Percentiles rank a stretch among this genome's conserved stretches.
phyloP scores from a whole-genome alignment of 2,113 vertebrate genomes.

The Cyprichromis sp. region DNA sequence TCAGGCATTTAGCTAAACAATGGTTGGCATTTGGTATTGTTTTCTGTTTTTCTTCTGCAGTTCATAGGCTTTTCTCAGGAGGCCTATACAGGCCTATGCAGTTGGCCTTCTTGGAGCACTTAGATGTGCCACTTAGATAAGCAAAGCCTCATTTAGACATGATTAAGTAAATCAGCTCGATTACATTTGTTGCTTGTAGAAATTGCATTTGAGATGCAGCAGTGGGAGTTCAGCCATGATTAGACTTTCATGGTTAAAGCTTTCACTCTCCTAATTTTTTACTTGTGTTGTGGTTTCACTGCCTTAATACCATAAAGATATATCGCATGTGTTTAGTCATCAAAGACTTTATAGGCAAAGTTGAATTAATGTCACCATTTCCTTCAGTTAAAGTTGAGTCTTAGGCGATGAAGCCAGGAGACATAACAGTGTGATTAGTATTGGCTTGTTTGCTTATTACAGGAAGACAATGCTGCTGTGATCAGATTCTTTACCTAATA shows the following conservation, averaged over 20 bases:
- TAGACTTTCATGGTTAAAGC: constrained; percentile 21
- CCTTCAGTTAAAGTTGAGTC: neutral
- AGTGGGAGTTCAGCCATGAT: neutral
- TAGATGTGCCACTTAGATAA: neutral
- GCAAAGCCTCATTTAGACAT: constrained; percentile 12
- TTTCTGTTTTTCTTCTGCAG: neutral
- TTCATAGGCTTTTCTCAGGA: neutral
- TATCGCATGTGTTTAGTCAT: neutral
- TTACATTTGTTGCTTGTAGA: neutral
- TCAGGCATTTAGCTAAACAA: neutral
- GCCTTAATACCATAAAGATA: neutral
- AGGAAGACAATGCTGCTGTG: neutral
- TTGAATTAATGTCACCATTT: neutral
- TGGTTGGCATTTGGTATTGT: neutral
- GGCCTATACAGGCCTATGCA: neutral
- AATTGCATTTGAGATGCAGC: constrained; percentile 19
- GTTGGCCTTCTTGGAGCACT: neutral
- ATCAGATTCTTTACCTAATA: neutral
- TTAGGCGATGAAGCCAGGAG: neutral
- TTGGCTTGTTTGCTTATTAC: neutral
- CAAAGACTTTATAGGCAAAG: neutral
- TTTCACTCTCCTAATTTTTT: neutral
- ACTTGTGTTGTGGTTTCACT: neutral
- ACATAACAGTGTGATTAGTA: neutral
- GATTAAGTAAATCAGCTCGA: constrained; percentile 2